Percentiles rank a stretch among this genome's conserved stretches.
Conservation (phyloP, 2,113 vertebrate species). For the Poicephalus gulielmi region DNA sequence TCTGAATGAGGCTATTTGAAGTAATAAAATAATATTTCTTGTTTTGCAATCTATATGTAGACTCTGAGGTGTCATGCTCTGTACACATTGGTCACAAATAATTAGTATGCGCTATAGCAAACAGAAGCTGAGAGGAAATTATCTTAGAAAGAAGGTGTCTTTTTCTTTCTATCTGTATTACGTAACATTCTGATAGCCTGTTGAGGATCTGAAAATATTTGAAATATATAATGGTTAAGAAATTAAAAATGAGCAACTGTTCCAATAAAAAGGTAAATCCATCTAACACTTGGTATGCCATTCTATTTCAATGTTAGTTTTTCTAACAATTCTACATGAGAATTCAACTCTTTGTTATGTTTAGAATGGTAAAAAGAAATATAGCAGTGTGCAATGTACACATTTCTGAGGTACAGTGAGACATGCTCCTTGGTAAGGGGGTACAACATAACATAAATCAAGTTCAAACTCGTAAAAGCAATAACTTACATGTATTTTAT, state of each 20-base stretch:
- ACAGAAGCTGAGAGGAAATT: not conserved
- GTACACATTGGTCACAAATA: not conserved
- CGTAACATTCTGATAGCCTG: not conserved
- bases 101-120: not conserved
- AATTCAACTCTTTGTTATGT: not conserved
- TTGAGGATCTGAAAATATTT: not conserved
- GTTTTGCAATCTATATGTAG: not conserved
- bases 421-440: not conserved
- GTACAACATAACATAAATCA: constrained; percentile 68
- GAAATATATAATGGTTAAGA: not conserved
- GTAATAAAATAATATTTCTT: not conserved
- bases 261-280: not conserved
- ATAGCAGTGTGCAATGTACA: not conserved
- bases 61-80: not conserved
- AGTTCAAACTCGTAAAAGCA: constrained; percentile 46
- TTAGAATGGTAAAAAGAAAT: constrained; percentile 4
- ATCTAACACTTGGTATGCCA: not conserved
- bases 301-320: not conserved
- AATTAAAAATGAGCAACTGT: not conserved
- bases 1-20: not conserved
- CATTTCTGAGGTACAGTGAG: not conserved
- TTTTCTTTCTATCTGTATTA: not conserved
- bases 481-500: constrained; percentile 70
- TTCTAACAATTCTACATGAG: not conserved
- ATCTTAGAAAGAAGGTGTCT: not conserved